Evolutionary conservation across 1,140 invertebrate genomes (phyloP).

Genomic region (Drosophila sproati): DNA sequence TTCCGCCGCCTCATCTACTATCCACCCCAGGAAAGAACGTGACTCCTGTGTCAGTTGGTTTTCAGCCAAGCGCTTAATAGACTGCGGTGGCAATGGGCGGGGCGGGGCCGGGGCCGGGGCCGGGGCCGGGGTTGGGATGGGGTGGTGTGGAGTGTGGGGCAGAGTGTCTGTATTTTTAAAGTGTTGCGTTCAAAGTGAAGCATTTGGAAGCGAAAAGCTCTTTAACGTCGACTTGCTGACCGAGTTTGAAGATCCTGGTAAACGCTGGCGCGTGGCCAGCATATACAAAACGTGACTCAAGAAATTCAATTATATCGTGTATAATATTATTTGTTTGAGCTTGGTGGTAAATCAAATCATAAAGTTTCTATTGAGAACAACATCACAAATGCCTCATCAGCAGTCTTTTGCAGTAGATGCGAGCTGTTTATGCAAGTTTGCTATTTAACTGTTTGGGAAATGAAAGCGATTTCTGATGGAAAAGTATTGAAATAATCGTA

Average conservation of each 20-base stretch:
- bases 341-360: conserved; percentile 29
- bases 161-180: conserved; percentile 51
- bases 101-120: not conserved
- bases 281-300: conserved; percentile 23
- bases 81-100: not conserved
- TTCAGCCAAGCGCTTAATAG: conserved; percentile 22
- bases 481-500: conserved; percentile 2
- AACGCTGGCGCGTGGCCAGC: conserved; percentile 31
- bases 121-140: too few species aligned
- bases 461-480: not conserved
- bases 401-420: not conserved
- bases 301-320: conserved; percentile 47
- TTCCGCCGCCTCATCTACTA: not conserved
- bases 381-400: not conserved
- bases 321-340: conserved; percentile 21
- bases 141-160: conserved; percentile 2
- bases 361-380: conserved; percentile 9
- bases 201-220: conserved; percentile 12
- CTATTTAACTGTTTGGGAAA: not conserved
- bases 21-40: conserved; percentile 40
- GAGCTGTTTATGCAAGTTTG: not conserved
- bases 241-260: conserved; percentile 29
- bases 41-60: conserved; percentile 45
- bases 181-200: conserved; percentile 32
- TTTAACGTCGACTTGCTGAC: conserved; percentile 40